Conservation (phyloP, 2,888 invertebrate genomes). For the Tipula helvola region DNA sequence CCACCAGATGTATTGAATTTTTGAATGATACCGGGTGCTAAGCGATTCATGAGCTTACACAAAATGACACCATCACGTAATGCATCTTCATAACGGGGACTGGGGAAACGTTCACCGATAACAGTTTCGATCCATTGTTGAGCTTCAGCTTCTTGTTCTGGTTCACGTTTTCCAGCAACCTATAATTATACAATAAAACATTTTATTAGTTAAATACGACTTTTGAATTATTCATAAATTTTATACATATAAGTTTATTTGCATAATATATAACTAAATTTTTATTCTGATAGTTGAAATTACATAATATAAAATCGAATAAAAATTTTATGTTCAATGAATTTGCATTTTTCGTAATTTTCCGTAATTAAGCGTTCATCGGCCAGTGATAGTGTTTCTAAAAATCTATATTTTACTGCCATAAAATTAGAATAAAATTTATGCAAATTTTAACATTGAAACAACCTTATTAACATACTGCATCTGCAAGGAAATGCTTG, state of each 20-base stretch:
- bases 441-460: too few relatives aligned
- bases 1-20: constrained; percentile 76
- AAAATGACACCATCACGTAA: constrained; percentile 73
- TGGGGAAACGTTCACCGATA: constrained; percentile 59
- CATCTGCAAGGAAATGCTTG: too few relatives aligned
- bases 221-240: neutral
- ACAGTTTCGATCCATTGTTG: constrained; percentile 78
- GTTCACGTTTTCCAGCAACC: constrained; percentile 72
- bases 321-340: neutral
- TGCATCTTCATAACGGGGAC: constrained; percentile 60
- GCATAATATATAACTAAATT: too few relatives aligned
- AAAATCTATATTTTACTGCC: too few relatives aligned
- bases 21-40: constrained; percentile 70
- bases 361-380: neutral
- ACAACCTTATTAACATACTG: too few relatives aligned
- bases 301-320: neutral
- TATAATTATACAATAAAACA: constrained; percentile 29
- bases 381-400: too few relatives aligned
- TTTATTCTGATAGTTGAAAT: neutral
- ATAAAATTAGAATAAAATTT: too few relatives aligned
- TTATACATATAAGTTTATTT: neutral
- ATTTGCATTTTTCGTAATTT: neutral
- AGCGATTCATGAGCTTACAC: constrained; percentile 80
- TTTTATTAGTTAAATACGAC: neutral
- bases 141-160: constrained; percentile 66